Conservation (phyloP, 1,140 invertebrate genomes). For the Panulirus ornatus region DNA sequence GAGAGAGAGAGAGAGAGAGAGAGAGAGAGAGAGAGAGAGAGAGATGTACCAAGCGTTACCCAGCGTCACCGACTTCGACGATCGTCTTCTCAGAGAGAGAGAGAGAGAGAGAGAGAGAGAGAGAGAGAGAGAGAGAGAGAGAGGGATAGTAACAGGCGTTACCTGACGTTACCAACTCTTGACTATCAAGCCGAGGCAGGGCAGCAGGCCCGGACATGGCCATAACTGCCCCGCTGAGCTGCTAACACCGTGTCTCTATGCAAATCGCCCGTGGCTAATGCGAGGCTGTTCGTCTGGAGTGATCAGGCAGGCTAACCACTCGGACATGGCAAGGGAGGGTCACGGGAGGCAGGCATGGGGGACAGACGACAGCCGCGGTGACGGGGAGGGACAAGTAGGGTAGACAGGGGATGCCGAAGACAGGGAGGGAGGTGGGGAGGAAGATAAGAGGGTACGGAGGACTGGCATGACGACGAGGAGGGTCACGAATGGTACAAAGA, state of each 20-base stretch:
- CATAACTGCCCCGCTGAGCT: not conserved
- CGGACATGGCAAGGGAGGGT: conserved; percentile 2
- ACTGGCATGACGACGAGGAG: not conserved
- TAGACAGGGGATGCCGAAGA: not conserved
- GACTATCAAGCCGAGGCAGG: too few species aligned
- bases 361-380: not conserved
- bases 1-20: not conserved
- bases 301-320: not conserved
- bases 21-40: too few species aligned
- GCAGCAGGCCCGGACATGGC: not conserved
- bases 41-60: too few species aligned
- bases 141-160: too few species aligned
- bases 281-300: not conserved
- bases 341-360: not conserved
- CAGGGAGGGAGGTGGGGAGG: not conserved
- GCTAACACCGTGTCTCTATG: conserved; percentile 12
- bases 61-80: too few species aligned
- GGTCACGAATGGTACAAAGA: not conserved
- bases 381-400: not conserved
- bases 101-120: not conserved
- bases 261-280: conserved; percentile 20
- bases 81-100: too few species aligned
- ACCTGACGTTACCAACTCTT: too few species aligned
- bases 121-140: not conserved
- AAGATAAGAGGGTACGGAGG: not conserved